Evolutionary conservation across 2,888 invertebrate species (phyloP), one percentile per base, ranked within the genome.

Genomic region (Meloe dianella): DNA sequence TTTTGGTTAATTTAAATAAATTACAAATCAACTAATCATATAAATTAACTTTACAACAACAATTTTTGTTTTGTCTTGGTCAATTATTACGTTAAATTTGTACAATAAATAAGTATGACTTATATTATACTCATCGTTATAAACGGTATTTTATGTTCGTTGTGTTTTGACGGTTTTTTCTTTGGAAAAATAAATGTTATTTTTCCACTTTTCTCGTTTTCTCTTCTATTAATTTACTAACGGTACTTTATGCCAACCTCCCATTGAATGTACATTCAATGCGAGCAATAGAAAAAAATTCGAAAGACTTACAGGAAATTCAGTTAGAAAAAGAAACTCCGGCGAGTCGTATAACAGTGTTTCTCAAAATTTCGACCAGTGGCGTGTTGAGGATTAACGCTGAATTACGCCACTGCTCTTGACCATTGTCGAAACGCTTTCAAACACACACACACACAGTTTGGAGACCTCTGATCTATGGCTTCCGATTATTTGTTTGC

Each of bases 201-300:
- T 20, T 47, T 20, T 47, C 47, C 47, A 47, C 47, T 47, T 47
- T 47, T 47, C 47, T 47, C 20, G 20, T 47, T 47, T 47, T 47
- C 47, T 47, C 47, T 47, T 20, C 47, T 47, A 47, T 47, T 20
- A 47, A 10, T 20, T 9, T 9, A 47, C 47, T 47, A 47, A 47
- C 47, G 47, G 47, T 47, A 47, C 8, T 47, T 47, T 47, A 47
- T 20, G 20, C 47, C 20, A 41, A 41, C 38, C n/a, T n/a, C n/a
- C n/a, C n/a, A 20, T 47, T 20, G 8, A 47, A 9, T 20, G 20
- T 17, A 41, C 12, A 35, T 27, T 27, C 27, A 27, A 4, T 27
- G 4, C 27, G 27, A 27, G 27, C 2, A 27, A 27, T 27, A 27
- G 2, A 27, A 27, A n/a, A n/a, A 27, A 27, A 27, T 27, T 27